These are phyloP conservation scores for Lepidurus couesii DNA, from an alignment of 1,140 invertebrate species.

Conservation along the genomic window DNA sequence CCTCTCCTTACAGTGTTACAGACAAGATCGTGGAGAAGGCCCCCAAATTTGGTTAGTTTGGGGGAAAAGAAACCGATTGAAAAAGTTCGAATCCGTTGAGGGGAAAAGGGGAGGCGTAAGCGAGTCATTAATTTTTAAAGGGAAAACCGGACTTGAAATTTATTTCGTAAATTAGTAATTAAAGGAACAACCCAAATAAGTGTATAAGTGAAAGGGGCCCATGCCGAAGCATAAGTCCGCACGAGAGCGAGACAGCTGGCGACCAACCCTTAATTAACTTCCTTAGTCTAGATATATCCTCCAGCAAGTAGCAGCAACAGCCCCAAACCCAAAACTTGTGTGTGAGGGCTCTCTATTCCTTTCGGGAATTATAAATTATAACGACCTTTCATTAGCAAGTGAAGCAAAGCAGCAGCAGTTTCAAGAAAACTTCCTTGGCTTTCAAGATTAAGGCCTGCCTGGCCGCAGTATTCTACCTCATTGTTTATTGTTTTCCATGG, in stretches of 20 bases:
- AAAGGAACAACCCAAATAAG: neutral
- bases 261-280: slow-evolving; percentile 5
- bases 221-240: neutral
- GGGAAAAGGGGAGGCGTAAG: too few species aligned
- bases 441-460: too few species aligned
- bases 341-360: too few species aligned
- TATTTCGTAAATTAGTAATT: slow-evolving; percentile 9
- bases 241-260: slow-evolving; percentile 20
- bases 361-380: neutral
- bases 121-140: neutral
- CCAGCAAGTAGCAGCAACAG: neutral
- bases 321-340: neutral
- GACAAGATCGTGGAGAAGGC: too few species aligned
- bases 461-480: too few species aligned
- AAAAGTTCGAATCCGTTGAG: too few species aligned
- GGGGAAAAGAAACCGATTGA: too few species aligned
- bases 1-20: too few species aligned
- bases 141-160: neutral
- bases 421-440: too few species aligned
- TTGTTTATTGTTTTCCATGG: too few species aligned
- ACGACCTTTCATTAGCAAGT: neutral
- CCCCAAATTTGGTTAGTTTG: too few species aligned
- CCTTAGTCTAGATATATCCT: neutral
- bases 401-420: too few species aligned
- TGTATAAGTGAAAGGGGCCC: neutral